Evolutionary conservation across 2,113 vertebrate genomes (phyloP).

Genomic region (Sinocyclocheilus anophthalmus): DNA sequence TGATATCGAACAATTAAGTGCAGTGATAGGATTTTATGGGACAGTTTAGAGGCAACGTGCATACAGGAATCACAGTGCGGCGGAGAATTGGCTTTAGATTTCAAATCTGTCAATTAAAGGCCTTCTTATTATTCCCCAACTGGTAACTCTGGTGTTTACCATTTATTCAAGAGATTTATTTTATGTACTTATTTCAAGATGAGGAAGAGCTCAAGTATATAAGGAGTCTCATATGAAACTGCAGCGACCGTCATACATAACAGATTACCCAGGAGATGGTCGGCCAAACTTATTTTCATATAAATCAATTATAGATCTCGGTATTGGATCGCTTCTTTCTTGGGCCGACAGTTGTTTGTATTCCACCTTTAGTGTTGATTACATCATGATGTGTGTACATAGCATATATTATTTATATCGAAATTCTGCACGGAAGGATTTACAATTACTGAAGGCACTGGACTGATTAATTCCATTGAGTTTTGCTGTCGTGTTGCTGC

Average conservation of each 20-base stretch:
- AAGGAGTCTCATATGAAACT: constrained; percentile 39
- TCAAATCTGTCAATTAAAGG: constrained; percentile 76
- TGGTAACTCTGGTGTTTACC: constrained; percentile 15
- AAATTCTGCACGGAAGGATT: constrained; percentile 51
- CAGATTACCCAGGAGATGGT: constrained; percentile 53
- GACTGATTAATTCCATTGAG: constrained; percentile 62
- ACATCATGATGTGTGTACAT: constrained; percentile 58
- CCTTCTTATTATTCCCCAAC: constrained; percentile 62
- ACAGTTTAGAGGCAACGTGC: constrained; percentile 73
- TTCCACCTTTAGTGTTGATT: constrained; percentile 53
- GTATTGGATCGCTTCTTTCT: constrained; percentile 50
- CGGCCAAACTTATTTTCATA: constrained; percentile 54
- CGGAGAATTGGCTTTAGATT: constrained; percentile 68
- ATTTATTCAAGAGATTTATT: constrained; percentile 18
- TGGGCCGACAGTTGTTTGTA: constrained; percentile 52
- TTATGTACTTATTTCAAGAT: neutral
- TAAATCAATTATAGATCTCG: constrained; percentile 57
- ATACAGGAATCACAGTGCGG: constrained; percentile 62
- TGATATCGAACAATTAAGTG: constrained; percentile 83
- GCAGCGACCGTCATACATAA: constrained; percentile 43
- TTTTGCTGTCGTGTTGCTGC: constrained; percentile 39
- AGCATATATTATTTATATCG: constrained; percentile 60
- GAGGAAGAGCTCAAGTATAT: constrained; percentile 21
- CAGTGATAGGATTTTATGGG: constrained; percentile 77
- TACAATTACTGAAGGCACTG: constrained; percentile 60